These are phyloP conservation scores for Drosophila emarginata DNA, from an alignment of 2,888 invertebrate species.

Conservation along the genomic window DNA sequence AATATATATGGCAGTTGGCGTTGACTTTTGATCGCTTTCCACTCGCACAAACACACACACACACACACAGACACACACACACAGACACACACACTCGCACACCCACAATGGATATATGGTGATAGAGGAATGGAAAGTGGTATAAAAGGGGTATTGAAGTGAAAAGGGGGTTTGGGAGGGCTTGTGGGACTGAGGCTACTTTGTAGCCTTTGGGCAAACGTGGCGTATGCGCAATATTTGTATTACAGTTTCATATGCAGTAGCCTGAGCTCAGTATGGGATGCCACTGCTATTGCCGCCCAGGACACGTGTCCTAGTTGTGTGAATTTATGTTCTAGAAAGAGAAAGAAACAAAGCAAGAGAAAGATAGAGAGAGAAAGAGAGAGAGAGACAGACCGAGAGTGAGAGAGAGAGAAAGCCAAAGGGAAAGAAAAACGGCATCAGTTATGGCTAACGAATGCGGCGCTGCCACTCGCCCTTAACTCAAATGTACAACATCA, in stretches of 20 bases:
- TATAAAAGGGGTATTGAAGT: not conserved
- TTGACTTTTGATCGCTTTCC: slow-evolving; percentile 72
- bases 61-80: slow-evolving; percentile 10
- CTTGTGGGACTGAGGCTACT: slow-evolving; percentile 48
- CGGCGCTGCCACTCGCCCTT: slow-evolving; percentile 70
- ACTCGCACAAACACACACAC: slow-evolving; percentile 20
- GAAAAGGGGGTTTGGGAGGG: not conserved
- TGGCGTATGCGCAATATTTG: slow-evolving; percentile 76
- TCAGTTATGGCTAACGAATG: slow-evolving; percentile 77
- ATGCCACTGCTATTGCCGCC: slow-evolving; percentile 21
- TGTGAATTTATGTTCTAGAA: slow-evolving; percentile 10
- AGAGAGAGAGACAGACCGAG: not conserved
- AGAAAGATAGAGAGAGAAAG: not conserved
- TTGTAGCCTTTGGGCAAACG: slow-evolving; percentile 56
- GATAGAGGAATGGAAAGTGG: no score
- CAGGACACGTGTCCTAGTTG: slow-evolving; percentile 49
- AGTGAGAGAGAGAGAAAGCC: not conserved
- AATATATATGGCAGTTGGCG: slow-evolving; percentile 64
- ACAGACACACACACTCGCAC: slow-evolving; percentile 10
- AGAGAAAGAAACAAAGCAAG: slow-evolving; percentile 1
- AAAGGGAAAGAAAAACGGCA: slow-evolving; percentile 64
- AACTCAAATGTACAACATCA: slow-evolving; percentile 77
- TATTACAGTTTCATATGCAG: slow-evolving; percentile 66
- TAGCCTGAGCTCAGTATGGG: slow-evolving; percentile 26
- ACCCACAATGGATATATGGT: slow-evolving; percentile 8